Conservation (phyloP, 2,113 vertebrate genomes). For the Dasyornis broadbenti region DNA sequence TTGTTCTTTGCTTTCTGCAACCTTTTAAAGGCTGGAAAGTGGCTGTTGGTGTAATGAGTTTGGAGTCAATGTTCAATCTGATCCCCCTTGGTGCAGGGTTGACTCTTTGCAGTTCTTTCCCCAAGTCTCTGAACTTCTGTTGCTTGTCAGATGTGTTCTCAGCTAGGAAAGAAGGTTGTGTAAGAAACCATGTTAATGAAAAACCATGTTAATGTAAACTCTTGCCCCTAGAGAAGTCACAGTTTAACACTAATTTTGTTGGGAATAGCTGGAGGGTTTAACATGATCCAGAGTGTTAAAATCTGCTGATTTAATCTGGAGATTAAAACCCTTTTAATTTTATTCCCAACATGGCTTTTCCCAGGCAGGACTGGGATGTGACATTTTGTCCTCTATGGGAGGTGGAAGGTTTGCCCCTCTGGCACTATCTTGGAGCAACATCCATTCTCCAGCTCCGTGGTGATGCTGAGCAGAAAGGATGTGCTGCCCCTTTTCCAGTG, state of each 20-base stretch:
- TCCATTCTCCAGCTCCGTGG: fast-evolving
- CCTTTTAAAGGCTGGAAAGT: neutral
- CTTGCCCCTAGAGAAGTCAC: neutral
- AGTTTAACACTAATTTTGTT: neutral
- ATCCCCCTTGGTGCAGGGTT: neutral
- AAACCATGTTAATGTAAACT: neutral
- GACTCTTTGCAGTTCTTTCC: neutral
- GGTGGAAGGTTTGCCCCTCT: neutral
- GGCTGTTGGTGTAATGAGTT: neutral
- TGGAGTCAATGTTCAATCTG: neutral
- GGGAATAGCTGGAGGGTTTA: neutral
- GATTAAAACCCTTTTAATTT: neutral
- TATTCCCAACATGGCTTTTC: neutral
- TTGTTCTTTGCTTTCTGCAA: neutral
- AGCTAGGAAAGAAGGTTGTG: neutral
- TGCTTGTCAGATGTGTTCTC: neutral
- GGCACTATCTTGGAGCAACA: neutral
- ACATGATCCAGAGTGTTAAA: neutral
- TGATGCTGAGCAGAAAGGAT: neutral
- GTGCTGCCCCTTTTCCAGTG: neutral
- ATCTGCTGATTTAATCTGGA: neutral
- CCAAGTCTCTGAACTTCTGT: neutral
- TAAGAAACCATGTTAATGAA: neutral
- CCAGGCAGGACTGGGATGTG: neutral
- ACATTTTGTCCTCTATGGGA: neutral